Percentiles rank a stretch among this genome's conserved stretches.
These are phyloP conservation scores for Heliornis fulica DNA, from an alignment of 2,113 vertebrate species.

Conservation along the genomic window DNA sequence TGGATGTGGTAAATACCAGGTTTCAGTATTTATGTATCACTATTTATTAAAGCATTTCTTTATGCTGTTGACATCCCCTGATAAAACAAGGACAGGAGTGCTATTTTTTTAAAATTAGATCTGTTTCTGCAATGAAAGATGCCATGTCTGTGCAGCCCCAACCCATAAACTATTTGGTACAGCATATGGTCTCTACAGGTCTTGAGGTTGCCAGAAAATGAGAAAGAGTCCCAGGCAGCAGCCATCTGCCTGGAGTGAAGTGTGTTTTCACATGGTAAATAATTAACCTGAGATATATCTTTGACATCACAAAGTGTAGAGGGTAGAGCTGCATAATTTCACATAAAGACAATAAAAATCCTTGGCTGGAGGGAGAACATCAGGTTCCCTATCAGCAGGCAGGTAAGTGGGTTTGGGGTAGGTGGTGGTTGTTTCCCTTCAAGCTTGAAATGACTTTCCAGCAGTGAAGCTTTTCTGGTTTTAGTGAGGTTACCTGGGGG, in stretches of 20 bases:
- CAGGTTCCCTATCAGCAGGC: neutral
- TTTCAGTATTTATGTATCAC: neutral
- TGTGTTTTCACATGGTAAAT: neutral
- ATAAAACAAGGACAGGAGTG: neutral
- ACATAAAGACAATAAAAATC: neutral
- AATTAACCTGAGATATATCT: neutral
- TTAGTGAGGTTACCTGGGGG: neutral
- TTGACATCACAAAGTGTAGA: neutral
- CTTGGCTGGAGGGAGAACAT: neutral
- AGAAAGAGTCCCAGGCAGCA: neutral
- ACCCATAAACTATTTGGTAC: neutral
- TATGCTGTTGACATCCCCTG: neutral
- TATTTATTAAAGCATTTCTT: constrained; percentile 34
- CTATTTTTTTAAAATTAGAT: neutral
- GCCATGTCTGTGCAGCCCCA: no score
- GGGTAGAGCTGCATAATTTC: neutral
- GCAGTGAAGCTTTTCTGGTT: neutral
- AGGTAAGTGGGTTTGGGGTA: neutral
- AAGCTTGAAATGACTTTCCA: neutral
- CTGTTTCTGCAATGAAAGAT: neutral
- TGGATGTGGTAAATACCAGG: neutral
- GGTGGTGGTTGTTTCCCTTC: neutral
- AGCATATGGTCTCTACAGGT: neutral
- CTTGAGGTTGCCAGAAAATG: neutral
- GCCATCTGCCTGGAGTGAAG: neutral